Evolutionary conservation across 2,113 vertebrate species (phyloP), one percentile per base, ranked within the genome.

Genomic region (Rhynchomys soricoides): DNA sequence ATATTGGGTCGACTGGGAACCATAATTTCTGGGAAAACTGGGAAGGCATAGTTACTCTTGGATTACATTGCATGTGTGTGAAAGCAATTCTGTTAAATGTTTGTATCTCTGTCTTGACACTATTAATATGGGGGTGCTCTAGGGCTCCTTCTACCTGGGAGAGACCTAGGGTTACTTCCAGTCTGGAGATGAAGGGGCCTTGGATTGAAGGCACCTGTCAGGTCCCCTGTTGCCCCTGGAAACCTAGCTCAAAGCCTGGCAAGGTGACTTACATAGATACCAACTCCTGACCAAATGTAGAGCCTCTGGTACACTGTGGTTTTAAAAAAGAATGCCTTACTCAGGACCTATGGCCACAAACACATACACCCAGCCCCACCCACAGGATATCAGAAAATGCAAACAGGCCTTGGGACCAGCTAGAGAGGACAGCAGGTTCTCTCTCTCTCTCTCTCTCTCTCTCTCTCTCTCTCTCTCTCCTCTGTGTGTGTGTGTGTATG

Each of bases 331-430:
- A 75, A 95, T 29, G 59, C 31, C 57, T 91, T n/a, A 92, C 55
- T 79, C 78, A 81, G 57, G 55, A 75, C 15, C 55, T 71, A 83
- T 37, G 73, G n/a, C 55, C n/a, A 48, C 52, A 43, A 90, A 89
- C 37, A 66, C 31, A 77, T 45, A 64, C 8, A 52, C 12, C 64
- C 79, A 93, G 81, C 81, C 71, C 52, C 90, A 59, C 95, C 92
- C 85, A 73, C 57, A 96, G 89, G 78, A 96, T 50, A 43, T 77
- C 79, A 59, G 71, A 64, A 50, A 95, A 90, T 94, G 71, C 92
- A 90, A 93, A 95, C 40, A 73, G 73, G 78, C 68, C 57, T 85
- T 40, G 34, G 70, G 75, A 87, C 48, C 57, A 5, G 55, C 70
- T 82, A 48, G 64, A 11, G 2, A 73, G 57, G 52, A 37, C 29